Conservation (phyloP, 1,140 invertebrate genomes). For the Schlechtendalia chinensis region DNA sequence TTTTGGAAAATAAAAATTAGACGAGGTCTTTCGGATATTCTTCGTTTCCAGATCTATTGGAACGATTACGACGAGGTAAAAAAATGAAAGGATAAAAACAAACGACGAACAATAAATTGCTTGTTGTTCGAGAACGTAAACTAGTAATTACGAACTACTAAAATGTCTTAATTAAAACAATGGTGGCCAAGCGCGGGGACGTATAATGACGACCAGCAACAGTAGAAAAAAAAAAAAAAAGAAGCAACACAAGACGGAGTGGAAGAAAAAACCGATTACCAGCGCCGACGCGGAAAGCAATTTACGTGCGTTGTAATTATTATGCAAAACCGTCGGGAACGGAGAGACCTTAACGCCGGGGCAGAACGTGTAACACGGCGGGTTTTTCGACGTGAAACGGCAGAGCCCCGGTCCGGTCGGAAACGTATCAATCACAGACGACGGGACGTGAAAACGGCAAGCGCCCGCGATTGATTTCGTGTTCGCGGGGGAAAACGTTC, state of each 20-base stretch:
- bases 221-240: too few relatives aligned
- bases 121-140: background rate
- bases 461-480: too few relatives aligned
- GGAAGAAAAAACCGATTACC: background rate
- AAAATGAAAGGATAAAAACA: too few relatives aligned
- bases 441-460: too few relatives aligned
- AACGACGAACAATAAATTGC: constrained; percentile 19
- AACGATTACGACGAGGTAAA: background rate
- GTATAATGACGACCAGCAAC: too few relatives aligned
- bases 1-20: constrained; percentile 19
- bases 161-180: constrained; percentile 3
- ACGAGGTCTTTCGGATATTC: background rate
- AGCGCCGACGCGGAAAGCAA: background rate
- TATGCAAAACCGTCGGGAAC: background rate
- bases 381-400: background rate
- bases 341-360: too few relatives aligned
- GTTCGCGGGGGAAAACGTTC: too few relatives aligned
- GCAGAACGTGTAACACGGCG: background rate
- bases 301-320: constrained; percentile 6
- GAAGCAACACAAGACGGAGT: too few relatives aligned
- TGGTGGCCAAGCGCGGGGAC: too few relatives aligned
- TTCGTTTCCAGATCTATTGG: background rate
- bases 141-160: constrained; percentile 2
- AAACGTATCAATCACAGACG: too few relatives aligned
- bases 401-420: too few relatives aligned